Base-by-base conservation (phyloP, 1,140 invertebrate species). In the Adelges cooleyi region DNA sequence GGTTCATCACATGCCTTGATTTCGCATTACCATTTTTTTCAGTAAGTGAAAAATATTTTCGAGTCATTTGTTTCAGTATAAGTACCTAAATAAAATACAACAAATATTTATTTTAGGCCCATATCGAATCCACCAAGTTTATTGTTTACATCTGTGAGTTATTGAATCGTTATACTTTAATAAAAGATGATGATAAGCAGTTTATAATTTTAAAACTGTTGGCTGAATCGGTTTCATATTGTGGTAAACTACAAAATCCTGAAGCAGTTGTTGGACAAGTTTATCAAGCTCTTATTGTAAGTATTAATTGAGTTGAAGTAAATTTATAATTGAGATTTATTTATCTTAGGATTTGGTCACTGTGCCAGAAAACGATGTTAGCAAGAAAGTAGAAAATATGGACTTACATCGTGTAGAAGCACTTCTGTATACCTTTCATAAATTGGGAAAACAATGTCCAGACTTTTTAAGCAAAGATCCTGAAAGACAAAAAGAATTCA, bases 321-420 rank as follows among this genome's bases (percentile, higher is more conserved):
- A 52, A 17, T 10, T 11, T 1, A 17, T 52, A 29, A 5, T 74
- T 76, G 48, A 89, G 90, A 46, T 86, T 86, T 69, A 80, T 1
- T 20, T 52, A 52, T 11, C 40, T 29, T 22, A 62, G 56, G 56
- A 62, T 62, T 46, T 62, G 44, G 56, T 62, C 25, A 62, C 56
- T 11, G 42, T 62, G 13, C 56, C 56, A 20, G 56, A 62, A 15
- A 62, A 62, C 46, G 56, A 62, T 20, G 8, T 10, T 3, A 62
- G 38, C 33, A 62, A 62, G 1, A 62, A 62, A 33, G 42, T 62
- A 29, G 56, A 62, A 62, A 25, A 62, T 20, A 66, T 96, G 42
- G 85, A 95, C 71, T 95, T 96, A 74, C 92, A 91, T 50, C 85
- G 89, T 72, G 90, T 97, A 1, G 94, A 98, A 78, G 95, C 90